Evolutionary conservation across 2,888 invertebrate genomes (phyloP), one percentile per base, ranked within the genome.

Genomic region (Rhamnusium bicolor): DNA sequence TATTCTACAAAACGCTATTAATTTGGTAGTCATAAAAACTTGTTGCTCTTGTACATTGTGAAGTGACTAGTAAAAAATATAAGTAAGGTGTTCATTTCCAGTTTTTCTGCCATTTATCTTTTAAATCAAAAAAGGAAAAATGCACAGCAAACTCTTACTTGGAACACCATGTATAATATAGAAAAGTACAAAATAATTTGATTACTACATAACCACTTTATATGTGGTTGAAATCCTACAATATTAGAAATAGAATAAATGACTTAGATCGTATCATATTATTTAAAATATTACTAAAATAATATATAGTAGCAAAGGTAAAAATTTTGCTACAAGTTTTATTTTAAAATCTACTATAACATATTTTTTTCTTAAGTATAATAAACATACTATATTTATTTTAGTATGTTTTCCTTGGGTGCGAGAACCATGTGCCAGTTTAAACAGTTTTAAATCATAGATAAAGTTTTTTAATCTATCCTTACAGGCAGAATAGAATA

Each of bases 401-500:
- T 46, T 51, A 47, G 74, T 69, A 73, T 47, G 69, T 47, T 77
- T 74, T 32, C 18, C 58, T 68, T 60, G 72, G 67, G 80, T 82
- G 81, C 81, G 71, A 78, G 78, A 83, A 82, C 76, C 80, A 78
- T 79, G 82, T 82, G 82, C 81, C 75, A 63, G 63, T 73, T 79
- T 73, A 76, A 79, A 74, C 71, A 79, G 79, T 80, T 78, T 75
- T 71, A 79, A 80, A 79, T 78, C 72, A 79, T 78, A 78, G 71
- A 80, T 69, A 75, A 80, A 81, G 73, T 79, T 71, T 69, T 54
- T 53, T 70, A 82, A 78, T 81, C 81, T 82, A 80, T 80, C 76
- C 80, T 78, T 62, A 49, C 81, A 83, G 83, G 82, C 84, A 84
- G 85, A 84, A 85, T 84, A 85, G 85, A 85, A 86, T 87, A 87